phyloP scores from a whole-genome alignment of 37 sponge, comb jelly and placozoan species.

The Hormiphora californensis region DNA sequence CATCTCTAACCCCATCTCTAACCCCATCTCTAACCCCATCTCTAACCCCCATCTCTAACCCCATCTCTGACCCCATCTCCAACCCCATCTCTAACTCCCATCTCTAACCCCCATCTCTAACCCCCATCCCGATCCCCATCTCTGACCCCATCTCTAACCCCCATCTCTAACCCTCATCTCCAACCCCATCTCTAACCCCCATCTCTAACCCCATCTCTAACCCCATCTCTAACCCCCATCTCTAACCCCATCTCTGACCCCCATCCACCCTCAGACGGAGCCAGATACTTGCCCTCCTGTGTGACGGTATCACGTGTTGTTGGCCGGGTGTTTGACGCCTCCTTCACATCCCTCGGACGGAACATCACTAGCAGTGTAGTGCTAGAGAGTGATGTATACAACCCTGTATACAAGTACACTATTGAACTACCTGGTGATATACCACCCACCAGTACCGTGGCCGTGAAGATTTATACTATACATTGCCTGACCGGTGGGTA shows the following conservation, averaged over 20 bases:
- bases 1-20: too few relatives aligned
- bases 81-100: too few relatives aligned
- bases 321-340: constrained; percentile 20
- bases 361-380: constrained; percentile 11
- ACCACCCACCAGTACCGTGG: background rate
- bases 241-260: background rate
- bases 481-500: background rate
- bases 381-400: constrained; percentile 32
- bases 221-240: background rate
- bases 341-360: constrained; percentile 24
- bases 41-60: too few relatives aligned
- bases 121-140: too few relatives aligned
- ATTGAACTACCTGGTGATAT: constrained; percentile 6
- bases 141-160: background rate
- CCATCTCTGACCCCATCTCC: too few relatives aligned
- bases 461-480: constrained; percentile 5
- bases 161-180: background rate
- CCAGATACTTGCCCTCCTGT: constrained; percentile 35
- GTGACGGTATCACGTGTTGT: constrained; percentile 34
- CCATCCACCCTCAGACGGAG: constrained; percentile 22
- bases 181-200: background rate
- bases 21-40: too few relatives aligned
- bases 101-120: too few relatives aligned
- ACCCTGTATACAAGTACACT: constrained; percentile 47
- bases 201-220: too few relatives aligned